phyloP scores from a whole-genome alignment of 2,797 vertebrate species.

The Rhodeus uyekii region DNA sequence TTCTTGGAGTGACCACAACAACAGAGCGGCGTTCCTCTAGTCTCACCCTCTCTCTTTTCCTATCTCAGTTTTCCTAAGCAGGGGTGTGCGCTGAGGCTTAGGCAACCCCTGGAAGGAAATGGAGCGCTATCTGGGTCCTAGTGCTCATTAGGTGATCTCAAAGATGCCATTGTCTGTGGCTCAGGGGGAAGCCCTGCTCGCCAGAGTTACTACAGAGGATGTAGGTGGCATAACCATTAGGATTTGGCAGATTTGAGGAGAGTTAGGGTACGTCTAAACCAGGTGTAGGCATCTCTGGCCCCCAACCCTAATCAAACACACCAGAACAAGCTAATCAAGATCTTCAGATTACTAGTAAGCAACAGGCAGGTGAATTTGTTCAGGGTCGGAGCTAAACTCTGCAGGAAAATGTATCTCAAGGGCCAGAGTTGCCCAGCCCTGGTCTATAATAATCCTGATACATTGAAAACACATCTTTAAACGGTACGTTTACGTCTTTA shows the following conservation, averaged over 20 bases:
- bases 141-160: constrained; percentile 53
- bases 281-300: neutral
- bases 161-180: constrained; percentile 73
- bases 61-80: constrained; percentile 58
- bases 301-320: neutral
- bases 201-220: constrained; percentile 63
- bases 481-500: too few relatives aligned
- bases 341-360: neutral
- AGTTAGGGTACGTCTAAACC: neutral
- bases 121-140: constrained; percentile 80
- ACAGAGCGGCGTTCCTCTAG: constrained; percentile 73
- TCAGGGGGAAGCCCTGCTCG: constrained; percentile 60
- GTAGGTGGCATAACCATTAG: constrained; percentile 71
- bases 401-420: neutral
- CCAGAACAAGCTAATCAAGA: neutral
- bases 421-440: neutral
- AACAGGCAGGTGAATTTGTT: neutral
- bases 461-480: neutral
- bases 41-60: constrained; percentile 42
- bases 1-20: constrained; percentile 69
- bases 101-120: constrained; percentile 68
- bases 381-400: neutral
- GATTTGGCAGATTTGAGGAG: neutral
- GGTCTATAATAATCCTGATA: neutral
- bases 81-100: constrained; percentile 60